Evolutionary conservation across 2,888 invertebrate genomes (phyloP), one percentile per base, ranked within the genome.

Genomic region (Hydropsyche betteni): DNA sequence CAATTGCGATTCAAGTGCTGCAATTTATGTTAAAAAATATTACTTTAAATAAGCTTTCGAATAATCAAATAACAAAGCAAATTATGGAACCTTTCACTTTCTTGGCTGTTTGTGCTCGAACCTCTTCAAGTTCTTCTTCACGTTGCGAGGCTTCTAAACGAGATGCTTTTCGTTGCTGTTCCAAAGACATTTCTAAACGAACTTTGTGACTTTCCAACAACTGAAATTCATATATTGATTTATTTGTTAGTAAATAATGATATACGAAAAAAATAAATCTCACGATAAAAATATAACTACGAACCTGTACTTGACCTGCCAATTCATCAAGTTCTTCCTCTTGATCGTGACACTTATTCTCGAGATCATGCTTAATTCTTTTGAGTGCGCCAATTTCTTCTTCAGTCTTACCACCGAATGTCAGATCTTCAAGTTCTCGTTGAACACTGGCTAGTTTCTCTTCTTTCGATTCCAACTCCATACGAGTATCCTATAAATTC

Each of bases 301-400:
- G 8, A 70, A 87, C 87, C 84, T 91, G 92, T 82, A 95, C 93
- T 86, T 95, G 94, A 4, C 96, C 97, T 3, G 97, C 97, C 83
- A 97, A 90, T 83, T 99, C 98, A 82, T 98, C 98, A 71, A 98
- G 87, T 84, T 98, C 98, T 83, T 98, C 98, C 83, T 98, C 98
- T 85, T 94, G 94, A 82, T 95, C 94, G 78, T 95, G 91, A 44
- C 92, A 87, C 79, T 95, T 92, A 58, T 94, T 88, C 84, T 98
- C 97, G 78, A 96, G 89, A 80, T 98, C 97, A 80, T 95, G 91
- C 83, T 95, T 95, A 24, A 91, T 90, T 81, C 95, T 92, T 79
- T 96, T 91, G 81, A 98, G 87, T 73, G 92, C 89, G 5, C 94
- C 92, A 55, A 95, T 90, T 85, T 96, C 96, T 83, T 95, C 95